Conservation (phyloP, 1,140 invertebrate genomes). For the Subanguina moxae region DNA sequence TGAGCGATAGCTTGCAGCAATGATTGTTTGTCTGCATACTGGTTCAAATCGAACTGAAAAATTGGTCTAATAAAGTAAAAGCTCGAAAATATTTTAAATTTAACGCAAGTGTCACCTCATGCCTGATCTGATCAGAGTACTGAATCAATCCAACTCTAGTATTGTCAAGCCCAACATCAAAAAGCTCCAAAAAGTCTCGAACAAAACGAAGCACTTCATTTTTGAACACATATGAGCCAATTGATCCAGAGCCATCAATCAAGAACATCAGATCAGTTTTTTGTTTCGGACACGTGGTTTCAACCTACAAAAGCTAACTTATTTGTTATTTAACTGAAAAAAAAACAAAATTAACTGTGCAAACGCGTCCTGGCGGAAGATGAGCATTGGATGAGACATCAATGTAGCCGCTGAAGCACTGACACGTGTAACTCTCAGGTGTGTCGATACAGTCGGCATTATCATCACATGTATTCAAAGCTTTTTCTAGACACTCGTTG, state of each 20-base stretch:
- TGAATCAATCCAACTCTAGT: slow-evolving; percentile 58
- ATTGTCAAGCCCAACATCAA: slow-evolving; percentile 57
- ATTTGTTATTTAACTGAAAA: slow-evolving; percentile 48
- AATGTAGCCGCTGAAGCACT: slow-evolving; percentile 60
- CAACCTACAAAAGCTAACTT: background rate
- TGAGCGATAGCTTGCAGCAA: slow-evolving; percentile 52
- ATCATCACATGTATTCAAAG: slow-evolving; percentile 59
- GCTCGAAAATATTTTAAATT: no score
- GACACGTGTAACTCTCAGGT: slow-evolving; percentile 58
- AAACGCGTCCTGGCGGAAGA: slow-evolving; percentile 57
- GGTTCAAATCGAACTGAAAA: slow-evolving; percentile 42
- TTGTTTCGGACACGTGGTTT: slow-evolving; percentile 48
- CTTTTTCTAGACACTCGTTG: slow-evolving; percentile 52
- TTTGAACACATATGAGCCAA: slow-evolving; percentile 58
- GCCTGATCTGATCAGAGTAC: slow-evolving; percentile 58
- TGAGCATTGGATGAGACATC: slow-evolving; percentile 58
- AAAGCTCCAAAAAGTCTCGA: slow-evolving; percentile 57
- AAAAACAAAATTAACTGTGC: slow-evolving; percentile 38
- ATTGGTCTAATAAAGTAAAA: background rate
- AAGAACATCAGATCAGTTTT: slow-evolving; percentile 57
- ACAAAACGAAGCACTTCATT: slow-evolving; percentile 56
- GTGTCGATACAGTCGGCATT: slow-evolving; percentile 61
- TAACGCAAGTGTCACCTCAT: slow-evolving; percentile 35
- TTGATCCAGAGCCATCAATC: slow-evolving; percentile 57
- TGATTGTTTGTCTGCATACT: slow-evolving; percentile 51